Percentiles rank a stretch among this genome's conserved stretches.
Evolutionary conservation across 2,797 vertebrate species (phyloP).

Genomic region (Picus viridis): DNA sequence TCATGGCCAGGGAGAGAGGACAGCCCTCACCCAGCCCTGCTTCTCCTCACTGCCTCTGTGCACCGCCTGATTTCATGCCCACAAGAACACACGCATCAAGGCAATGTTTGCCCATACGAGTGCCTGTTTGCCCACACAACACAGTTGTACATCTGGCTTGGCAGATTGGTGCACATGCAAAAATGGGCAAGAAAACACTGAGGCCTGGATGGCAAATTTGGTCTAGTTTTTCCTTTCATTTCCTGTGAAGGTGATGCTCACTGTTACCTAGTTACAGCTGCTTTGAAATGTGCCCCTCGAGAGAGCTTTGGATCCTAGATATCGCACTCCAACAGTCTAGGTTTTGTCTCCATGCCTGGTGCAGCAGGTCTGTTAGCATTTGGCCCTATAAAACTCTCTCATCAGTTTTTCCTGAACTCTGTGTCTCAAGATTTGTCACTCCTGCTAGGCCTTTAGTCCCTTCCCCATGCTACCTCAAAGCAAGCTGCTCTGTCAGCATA

Average conservation of each 20-base stretch:
- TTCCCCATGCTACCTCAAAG: neutral
- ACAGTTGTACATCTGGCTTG: constrained; percentile 67
- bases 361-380: neutral
- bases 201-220: constrained; percentile 23
- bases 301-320: neutral
- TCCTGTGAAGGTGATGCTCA: neutral
- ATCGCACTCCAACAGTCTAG: neutral
- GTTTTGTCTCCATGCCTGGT: neutral
- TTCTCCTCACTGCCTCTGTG: neutral
- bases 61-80: neutral
- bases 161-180: constrained; percentile 62
- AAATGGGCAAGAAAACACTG: constrained; percentile 49
- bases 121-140: constrained; percentile 67
- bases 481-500: neutral
- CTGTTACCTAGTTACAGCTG: neutral
- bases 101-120: constrained; percentile 55
- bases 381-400: neutral
- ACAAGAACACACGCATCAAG: accelerated
- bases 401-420: neutral
- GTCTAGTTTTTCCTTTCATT: neutral
- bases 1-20: neutral
- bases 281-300: neutral
- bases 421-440: neutral
- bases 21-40: neutral
- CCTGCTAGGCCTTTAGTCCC: neutral